Conservation (phyloP, 1,140 invertebrate species). For the Pogonomyrmex californicus region DNA sequence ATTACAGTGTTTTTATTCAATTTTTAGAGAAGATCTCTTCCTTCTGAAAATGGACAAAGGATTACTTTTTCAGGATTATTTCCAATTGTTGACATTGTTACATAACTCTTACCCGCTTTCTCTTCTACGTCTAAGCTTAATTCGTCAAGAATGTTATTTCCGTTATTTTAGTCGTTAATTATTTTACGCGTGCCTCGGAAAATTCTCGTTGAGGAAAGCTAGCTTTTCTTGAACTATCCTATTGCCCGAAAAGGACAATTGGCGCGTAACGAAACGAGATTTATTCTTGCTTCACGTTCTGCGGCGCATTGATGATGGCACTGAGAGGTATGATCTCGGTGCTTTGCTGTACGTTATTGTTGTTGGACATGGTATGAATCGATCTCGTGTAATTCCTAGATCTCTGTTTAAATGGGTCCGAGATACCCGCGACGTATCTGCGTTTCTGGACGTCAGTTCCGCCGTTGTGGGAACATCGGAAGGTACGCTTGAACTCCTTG, state of each 20-base stretch:
- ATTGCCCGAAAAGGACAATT: neutral
- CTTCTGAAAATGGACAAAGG: too few relatives aligned
- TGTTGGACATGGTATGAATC: slow-evolving; percentile 69
- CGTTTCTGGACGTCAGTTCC: slow-evolving; percentile 54
- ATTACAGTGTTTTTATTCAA: neutral
- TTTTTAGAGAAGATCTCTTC: neutral
- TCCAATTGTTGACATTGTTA: neutral
- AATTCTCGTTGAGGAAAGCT: neutral
- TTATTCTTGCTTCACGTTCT: slow-evolving; percentile 70
- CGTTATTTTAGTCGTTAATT: neutral
- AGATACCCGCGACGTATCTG: slow-evolving; percentile 69
- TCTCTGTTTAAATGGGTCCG: slow-evolving; percentile 52
- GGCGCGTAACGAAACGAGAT: neutral
- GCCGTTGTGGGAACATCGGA: slow-evolving; percentile 83
- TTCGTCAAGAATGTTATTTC: neutral
- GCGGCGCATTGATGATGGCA: slow-evolving; percentile 60
- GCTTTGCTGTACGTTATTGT: slow-evolving; percentile 76
- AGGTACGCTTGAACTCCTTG: slow-evolving; percentile 89
- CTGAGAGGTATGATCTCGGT: slow-evolving; percentile 80
- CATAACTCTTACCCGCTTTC: neutral
- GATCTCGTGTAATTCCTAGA: slow-evolving; percentile 71
- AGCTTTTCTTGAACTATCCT: neutral
- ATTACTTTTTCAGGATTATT: neutral
- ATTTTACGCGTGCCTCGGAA: too few relatives aligned
- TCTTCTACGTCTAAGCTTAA: neutral